Evolutionary conservation across 2,888 invertebrate species (phyloP).

Genomic region (Cerceris rybyensis): DNA sequence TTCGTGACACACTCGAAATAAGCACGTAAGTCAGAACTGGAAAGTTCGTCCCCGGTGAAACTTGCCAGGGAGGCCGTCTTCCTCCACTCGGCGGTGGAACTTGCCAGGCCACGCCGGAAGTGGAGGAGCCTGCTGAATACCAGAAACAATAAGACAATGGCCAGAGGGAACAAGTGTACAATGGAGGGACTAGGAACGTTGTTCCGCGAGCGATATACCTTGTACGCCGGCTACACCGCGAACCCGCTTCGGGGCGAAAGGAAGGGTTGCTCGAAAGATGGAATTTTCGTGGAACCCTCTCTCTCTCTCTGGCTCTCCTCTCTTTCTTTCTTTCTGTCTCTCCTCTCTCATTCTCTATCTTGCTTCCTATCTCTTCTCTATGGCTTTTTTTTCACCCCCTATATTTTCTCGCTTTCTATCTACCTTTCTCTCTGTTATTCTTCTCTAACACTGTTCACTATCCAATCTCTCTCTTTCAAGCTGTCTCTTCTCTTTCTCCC

Average conservation of each 20-base stretch:
- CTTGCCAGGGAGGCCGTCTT: conserved; percentile 24
- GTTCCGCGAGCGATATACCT: conserved; percentile 35
- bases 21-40: conserved; percentile 32
- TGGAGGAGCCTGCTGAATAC: conserved; percentile 56
- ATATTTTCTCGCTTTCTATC: too few relatives aligned
- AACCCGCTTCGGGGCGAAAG: neutral
- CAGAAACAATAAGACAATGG: conserved; percentile 76
- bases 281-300: conserved; percentile 25
- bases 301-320: too few relatives aligned
- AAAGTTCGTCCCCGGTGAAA: conserved; percentile 32
- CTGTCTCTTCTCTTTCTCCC: too few relatives aligned
- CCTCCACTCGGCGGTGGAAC: conserved; percentile 22
- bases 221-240: neutral
- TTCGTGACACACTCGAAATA: conserved; percentile 18
- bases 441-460: too few relatives aligned
- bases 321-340: too few relatives aligned
- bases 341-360: too few relatives aligned
- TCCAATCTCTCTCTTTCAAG: too few relatives aligned
- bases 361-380: too few relatives aligned
- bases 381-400: too few relatives aligned
- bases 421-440: too few relatives aligned
- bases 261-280: conserved; percentile 9
- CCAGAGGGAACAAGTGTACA: conserved; percentile 72
- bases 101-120: conserved; percentile 26
- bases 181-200: conserved; percentile 63